Percentiles rank a stretch among this genome's conserved stretches.
Evolutionary conservation across 2,797 vertebrate species (phyloP).

Genomic region (Chelon auratus): DNA sequence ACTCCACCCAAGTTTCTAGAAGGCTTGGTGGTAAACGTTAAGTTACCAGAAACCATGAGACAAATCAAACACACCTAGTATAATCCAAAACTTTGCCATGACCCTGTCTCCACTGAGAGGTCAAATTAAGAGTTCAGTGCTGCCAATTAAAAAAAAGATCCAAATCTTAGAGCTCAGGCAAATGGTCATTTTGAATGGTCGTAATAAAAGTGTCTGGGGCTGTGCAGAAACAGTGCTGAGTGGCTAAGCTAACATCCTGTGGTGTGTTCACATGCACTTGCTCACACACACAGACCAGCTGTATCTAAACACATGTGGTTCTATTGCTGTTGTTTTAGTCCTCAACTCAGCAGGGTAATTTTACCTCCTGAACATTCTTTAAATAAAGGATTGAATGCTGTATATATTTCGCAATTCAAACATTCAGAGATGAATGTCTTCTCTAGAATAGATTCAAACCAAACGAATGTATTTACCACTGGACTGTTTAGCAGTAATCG

Average conservation of each 20-base stretch:
- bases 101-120: neutral
- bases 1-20: neutral
- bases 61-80: neutral
- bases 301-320: constrained; percentile 50
- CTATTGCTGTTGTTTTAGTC: constrained; percentile 24
- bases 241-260: constrained; percentile 80
- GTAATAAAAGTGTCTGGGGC: constrained; percentile 57
- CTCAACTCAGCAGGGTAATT: constrained; percentile 40
- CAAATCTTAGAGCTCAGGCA: neutral
- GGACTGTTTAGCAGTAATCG: too few relatives aligned
- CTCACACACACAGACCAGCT: constrained; percentile 9
- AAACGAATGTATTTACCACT: too few relatives aligned
- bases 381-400: constrained; percentile 39
- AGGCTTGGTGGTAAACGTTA: neutral
- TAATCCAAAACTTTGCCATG: neutral
- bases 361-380: constrained; percentile 27
- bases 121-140: neutral
- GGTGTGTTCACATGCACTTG: constrained; percentile 18
- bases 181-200: constrained; percentile 1
- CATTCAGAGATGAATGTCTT: too few relatives aligned
- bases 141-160: neutral
- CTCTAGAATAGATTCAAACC: too few relatives aligned
- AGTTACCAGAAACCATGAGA: neutral
- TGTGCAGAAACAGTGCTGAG: constrained; percentile 73
- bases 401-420: neutral